Conservation (phyloP, 1,140 invertebrate species). For the Drosophila littoralis region DNA sequence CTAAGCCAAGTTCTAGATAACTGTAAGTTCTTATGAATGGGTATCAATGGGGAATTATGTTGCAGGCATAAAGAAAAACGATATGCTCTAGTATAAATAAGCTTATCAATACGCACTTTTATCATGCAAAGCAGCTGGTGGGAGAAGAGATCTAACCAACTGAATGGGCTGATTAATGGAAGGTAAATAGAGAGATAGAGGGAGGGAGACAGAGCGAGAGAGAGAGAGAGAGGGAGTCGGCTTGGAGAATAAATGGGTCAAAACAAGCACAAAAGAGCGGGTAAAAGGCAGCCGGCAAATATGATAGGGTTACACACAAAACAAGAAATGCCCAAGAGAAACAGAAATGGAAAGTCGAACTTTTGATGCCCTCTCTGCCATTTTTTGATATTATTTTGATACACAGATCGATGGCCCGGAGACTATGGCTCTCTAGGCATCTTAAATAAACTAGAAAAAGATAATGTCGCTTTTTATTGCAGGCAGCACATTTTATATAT, state of each 20-base stretch:
- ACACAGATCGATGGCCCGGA: too few relatives aligned
- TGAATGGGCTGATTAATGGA: conserved; percentile 48
- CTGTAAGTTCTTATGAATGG: conserved; percentile 27
- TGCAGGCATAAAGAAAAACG: neutral
- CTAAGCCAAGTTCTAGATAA: conserved; percentile 19
- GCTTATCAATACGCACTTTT: conserved; percentile 26
- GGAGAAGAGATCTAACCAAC: neutral
- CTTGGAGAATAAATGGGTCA: conserved; percentile 63
- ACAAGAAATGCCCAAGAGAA: conserved; percentile 46
- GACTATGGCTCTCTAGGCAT: too few relatives aligned
- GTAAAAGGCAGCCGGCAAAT: conserved; percentile 71
- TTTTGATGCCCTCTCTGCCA: conserved; percentile 7
- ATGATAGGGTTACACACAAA: conserved; percentile 49
- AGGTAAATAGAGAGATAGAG: neutral
- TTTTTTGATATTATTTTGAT: too few relatives aligned
- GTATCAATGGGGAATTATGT: conserved; percentile 11
- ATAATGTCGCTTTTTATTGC: too few relatives aligned
- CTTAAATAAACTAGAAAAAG: too few relatives aligned
- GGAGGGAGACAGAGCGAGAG: neutral
- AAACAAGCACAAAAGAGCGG: conserved; percentile 56
- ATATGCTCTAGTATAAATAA: conserved; percentile 34
- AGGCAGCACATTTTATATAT: too few relatives aligned
- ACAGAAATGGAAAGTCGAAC: conserved; percentile 14
- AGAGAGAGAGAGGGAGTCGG: conserved; percentile 1
- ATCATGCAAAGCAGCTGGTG: conserved; percentile 42